Base-by-base conservation (phyloP, 2,888 invertebrate species). In the Drosophila antonietae region DNA sequence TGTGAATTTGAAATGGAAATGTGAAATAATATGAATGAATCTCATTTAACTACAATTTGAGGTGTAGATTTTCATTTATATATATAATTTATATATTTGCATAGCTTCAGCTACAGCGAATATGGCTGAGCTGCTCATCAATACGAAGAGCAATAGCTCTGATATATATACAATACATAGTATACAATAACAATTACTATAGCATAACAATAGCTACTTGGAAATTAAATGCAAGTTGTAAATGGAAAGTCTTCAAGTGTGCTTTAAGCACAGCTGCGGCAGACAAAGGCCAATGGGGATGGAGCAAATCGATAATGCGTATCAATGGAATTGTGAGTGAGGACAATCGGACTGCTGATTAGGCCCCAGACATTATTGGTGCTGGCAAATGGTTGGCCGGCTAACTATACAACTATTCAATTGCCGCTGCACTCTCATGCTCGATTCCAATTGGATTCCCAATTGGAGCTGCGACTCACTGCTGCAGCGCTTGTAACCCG, bases 291-390 rank as follows among this genome's bases (percentile, higher is more conserved):
- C 14, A 31, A 23, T 12, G n/a, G n/a, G 41, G 15, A 47, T 33
- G 14, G 14, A 3, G 23, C 56, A 55, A 78, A 66, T 75, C 78
- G 53, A 78, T 75, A 75, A 58, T 58, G 41, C 43, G 31, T 57
- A 28, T 58, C 31, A 53, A 73, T 57, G 41, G 35, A 44, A 73
- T 49, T 73, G 55, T 46, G 46, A 49, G 14, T 28, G 43, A 35
- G 35, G 53, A 65, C 52, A 31, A 65, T 51, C 61, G 23, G 44
- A 28, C 37, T 56, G 46, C 58, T 73, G 75, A 75, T 75, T 73
- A 75, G 73, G 58, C 47, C 37, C 37, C 56, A 51, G 41, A 46
- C 43, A 35, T 15, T 39, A 35, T 15, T 39, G 53, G 15, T 5
- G 20, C 37, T 58, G 47, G n/a, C 14, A 20, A 15, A 15, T 39